phyloP scores from a whole-genome alignment of 2,113 vertebrate genomes.

The Tauraco erythrolophus region DNA sequence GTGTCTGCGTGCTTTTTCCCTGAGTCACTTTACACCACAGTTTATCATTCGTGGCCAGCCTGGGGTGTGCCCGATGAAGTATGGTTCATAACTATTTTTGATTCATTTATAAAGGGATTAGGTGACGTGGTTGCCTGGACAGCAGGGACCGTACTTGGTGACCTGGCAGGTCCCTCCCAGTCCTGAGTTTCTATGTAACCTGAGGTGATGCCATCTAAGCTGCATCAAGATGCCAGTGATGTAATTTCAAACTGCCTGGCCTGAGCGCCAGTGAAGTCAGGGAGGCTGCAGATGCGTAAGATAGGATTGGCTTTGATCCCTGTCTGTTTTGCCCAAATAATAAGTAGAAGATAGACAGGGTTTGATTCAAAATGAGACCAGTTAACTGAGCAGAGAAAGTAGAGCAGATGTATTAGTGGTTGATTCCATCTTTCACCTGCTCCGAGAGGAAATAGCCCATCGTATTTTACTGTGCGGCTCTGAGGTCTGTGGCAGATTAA shows the following conservation, averaged over 20 bases:
- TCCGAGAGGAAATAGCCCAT: neutral
- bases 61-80: neutral
- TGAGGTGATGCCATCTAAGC: slow-evolving; percentile 26
- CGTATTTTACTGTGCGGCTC: neutral
- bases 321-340: neutral
- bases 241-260: slow-evolving; percentile 67
- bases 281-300: neutral
- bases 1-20: neutral
- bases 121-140: neutral
- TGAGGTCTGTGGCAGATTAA: neutral
- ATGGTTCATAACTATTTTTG: slow-evolving; percentile 1
- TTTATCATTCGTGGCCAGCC: neutral
- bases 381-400: neutral
- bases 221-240: slow-evolving; percentile 27
- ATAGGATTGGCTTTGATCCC: neutral
- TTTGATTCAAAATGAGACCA: neutral
- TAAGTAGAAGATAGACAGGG: neutral
- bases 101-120: neutral
- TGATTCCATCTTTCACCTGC: neutral
- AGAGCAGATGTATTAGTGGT: neutral
- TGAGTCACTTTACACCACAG: neutral
- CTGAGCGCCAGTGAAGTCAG: neutral
- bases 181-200: slow-evolving; percentile 22
- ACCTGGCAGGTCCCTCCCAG: neutral
- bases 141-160: neutral